Evolutionary conservation across 2,888 invertebrate species (phyloP), one percentile per base, ranked within the genome.

Genomic region (Temnothorax unifasciatus): DNA sequence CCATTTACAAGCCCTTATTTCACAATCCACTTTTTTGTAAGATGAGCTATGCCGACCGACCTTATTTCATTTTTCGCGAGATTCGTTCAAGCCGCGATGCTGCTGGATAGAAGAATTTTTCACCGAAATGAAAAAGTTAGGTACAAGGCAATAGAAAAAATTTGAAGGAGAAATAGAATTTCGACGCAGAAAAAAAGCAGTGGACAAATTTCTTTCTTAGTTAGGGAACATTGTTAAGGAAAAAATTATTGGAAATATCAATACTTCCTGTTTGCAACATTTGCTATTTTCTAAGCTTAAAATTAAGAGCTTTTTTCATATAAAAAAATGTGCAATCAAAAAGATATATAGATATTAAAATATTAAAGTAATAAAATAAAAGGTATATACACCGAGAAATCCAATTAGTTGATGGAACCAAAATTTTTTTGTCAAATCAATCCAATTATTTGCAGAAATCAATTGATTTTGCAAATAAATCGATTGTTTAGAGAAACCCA

Each of bases 21-120:
- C 59, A 73, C 79, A 81, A 59, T 11, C 47, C 47, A 25, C 59
- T 79, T 61, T 59, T 73, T 79, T 73, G 73, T 41, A 81, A 81
- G 50, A 81, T 73, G 79, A 59, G n/a, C 44, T 29, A 68, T 44
- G 44, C 18, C 34, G n/a, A 57, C 18, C n/a, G 18, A 73, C 50
- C 44, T 73, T 38, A 81, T 47, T 47, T 73, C 9, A 25, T 73
- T 79, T 73, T 38, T 38, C 47, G 73, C 47, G n/a, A 81, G 38
- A 81, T 81, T 79, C 61, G 8, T 47, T 73, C 54, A 4, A 44
- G 2, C 9, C 44, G 13, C n/a, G 71, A 50, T 25, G 18, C 29
- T 68, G 59, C 21, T 18, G 9, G 59, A 34, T 44, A 69, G 0
- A n/a, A 29, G 21, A 61, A n/a, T 25, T 73, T 59, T 81, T 81